Conservation (phyloP, 2,113 vertebrate species). For the Rhipidura dahli region DNA sequence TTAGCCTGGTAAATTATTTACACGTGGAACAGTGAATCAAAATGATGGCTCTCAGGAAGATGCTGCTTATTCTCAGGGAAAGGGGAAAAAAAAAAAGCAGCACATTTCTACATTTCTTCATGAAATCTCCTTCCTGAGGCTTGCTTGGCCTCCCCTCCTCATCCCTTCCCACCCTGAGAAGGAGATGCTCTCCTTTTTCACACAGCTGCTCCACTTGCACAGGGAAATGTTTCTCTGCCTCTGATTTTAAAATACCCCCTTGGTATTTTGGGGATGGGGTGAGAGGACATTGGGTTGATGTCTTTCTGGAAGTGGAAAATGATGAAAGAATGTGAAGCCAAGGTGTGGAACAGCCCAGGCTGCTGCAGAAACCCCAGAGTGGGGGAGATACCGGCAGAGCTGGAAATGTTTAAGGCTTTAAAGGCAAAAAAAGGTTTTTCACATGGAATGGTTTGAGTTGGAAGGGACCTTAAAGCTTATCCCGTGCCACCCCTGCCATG, state of each 20-base stretch:
- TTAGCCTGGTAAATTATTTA: slow-evolving; percentile 69
- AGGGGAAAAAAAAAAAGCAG: neutral
- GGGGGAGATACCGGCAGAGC: neutral
- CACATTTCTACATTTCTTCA: slow-evolving; percentile 35
- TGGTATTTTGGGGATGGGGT: neutral
- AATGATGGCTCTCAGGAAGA: slow-evolving; percentile 46
- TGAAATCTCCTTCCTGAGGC: slow-evolving; percentile 8
- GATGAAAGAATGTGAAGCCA: neutral
- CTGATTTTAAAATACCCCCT: neutral
- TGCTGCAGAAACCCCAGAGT: neutral
- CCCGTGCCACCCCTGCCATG: neutral
- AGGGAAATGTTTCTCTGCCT: neutral
- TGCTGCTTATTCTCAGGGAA: slow-evolving; percentile 43
- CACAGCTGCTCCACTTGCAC: neutral
- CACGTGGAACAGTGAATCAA: slow-evolving; percentile 51
- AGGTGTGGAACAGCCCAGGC: neutral
- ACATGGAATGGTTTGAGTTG: neutral
- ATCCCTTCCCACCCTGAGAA: neutral
- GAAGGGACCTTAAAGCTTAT: neutral
- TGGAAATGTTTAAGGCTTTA: neutral
- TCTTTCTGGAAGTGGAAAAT: neutral
- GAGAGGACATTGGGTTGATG: neutral
- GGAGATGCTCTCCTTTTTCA: neutral
- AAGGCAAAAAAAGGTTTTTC: neutral
- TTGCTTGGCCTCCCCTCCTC: neutral